Evolutionary conservation across 2,797 vertebrate species (phyloP).

Genomic region (Catharus ustulatus): DNA sequence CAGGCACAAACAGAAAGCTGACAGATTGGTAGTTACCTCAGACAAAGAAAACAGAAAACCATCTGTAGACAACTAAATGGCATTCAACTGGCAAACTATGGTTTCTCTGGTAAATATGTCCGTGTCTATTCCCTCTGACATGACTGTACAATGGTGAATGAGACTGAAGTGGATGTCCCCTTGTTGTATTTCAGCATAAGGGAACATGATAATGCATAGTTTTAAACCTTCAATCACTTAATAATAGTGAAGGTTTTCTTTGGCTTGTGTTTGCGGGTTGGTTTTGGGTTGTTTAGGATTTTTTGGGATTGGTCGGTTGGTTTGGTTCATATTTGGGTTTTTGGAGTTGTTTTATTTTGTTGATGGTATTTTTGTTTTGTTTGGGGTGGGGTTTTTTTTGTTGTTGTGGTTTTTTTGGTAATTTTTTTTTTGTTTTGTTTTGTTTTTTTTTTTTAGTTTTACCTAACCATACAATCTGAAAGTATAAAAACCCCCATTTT

Average conservation of each 20-base stretch:
- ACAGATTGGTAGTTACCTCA: neutral
- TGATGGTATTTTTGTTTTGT: too few species aligned
- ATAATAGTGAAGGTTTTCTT: accelerated
- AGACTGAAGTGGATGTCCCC: neutral
- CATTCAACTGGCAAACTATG: neutral
- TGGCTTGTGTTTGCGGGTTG: neutral
- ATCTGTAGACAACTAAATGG: neutral
- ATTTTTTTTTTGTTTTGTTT: neutral
- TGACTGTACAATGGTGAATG: neutral
- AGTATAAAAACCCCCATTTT: neutral
- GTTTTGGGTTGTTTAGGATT: neutral
- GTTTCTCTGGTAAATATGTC: neutral
- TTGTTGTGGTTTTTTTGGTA: too few species aligned
- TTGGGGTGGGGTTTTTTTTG: too few species aligned
- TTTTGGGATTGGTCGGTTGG: neutral
- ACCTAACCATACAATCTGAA: neutral
- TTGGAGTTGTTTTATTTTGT: neutral
- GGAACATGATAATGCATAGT: neutral
- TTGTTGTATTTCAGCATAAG: neutral
- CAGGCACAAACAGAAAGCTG: neutral
- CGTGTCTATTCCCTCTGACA: neutral
- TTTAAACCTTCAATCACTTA: neutral
- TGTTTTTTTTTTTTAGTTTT: neutral
- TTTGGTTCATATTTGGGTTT: neutral
- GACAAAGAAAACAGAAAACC: neutral